Evolutionary conservation across 2,888 invertebrate species (phyloP).

Genomic region (Tethea ocularis): DNA sequence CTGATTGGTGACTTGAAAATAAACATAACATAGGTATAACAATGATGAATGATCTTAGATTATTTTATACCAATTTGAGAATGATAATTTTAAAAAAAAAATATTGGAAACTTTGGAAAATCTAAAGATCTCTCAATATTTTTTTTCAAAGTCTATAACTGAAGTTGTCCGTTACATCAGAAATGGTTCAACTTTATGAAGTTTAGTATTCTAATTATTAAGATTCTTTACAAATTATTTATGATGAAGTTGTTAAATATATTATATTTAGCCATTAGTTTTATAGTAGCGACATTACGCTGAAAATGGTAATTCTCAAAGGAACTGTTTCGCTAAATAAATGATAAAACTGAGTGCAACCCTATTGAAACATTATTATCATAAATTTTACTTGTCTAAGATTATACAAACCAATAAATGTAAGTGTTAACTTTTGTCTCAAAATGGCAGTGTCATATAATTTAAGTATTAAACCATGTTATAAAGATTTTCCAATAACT

Average conservation of each 20-base stretch:
- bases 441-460: neutral
- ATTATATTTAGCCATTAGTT: neutral
- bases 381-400: neutral
- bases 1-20: neutral
- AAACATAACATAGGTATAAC: neutral
- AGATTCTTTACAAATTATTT: no score
- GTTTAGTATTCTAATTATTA: no score
- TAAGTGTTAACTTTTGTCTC: neutral
- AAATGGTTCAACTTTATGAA: neutral
- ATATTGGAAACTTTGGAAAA: no score
- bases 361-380: neutral
- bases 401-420: neutral
- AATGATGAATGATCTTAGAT: neutral
- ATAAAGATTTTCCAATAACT: neutral
- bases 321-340: neutral
- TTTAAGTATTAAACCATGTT: constrained; percentile 2
- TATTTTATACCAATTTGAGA: neutral
- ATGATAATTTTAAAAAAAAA: no score
- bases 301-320: neutral
- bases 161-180: neutral
- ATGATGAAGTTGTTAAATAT: neutral
- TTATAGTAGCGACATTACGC: neutral
- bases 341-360: neutral
- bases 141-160: neutral
- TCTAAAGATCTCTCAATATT: neutral